Evolutionary conservation across 1,140 invertebrate species (phyloP), one percentile per base, ranked within the genome.

Genomic region (Hirudo medicinalis): DNA sequence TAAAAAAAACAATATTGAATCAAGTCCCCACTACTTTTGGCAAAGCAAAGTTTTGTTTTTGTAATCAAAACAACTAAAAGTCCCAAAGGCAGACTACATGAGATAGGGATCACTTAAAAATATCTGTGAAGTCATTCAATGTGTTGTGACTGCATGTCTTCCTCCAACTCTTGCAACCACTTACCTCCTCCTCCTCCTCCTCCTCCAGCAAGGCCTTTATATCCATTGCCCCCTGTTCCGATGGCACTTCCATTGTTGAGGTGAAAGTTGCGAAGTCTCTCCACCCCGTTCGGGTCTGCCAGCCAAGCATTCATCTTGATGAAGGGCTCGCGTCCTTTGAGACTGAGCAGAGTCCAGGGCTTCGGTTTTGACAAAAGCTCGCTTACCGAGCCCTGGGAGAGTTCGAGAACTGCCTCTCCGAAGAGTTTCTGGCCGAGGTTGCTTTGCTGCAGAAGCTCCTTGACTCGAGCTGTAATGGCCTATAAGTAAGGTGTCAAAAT

Each of bases 371-470:
- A 96, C 0, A 99, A 84, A 20, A 98, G 83, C 82, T 98, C 95
- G 78, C 92, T 95, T 0, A 97, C 94, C 0, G 94, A 97, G n/a
- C 94, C 95, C 82, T 98, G 94, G 3, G 92, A 96, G 17, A 97
- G 84, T 0, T 94, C 94, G 0, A 97, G 83, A 29, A 98, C 94
- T 0, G 91, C 92, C 84, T 98, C 94, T n/a, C 94, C 94, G 79
- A 97, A 97, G 71, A 97, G 91, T 85, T 97, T 97, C 83, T 98
- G 95, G 0, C 94, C 94, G 76, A 97, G 94, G 78, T 97, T 97
- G 78, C 97, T 96, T 11, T 93, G 93, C 54, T 97, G 83, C 0
- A 97, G 83, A 0, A 94, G 91, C 80, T 97, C 94, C 80, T 97
- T 98, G 78, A 97, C 96, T 80, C 93, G 92, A 0, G 92, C 95